Evolutionary conservation across 2,797 vertebrate genomes (phyloP).

Genomic region (Dryobates pubescens): DNA sequence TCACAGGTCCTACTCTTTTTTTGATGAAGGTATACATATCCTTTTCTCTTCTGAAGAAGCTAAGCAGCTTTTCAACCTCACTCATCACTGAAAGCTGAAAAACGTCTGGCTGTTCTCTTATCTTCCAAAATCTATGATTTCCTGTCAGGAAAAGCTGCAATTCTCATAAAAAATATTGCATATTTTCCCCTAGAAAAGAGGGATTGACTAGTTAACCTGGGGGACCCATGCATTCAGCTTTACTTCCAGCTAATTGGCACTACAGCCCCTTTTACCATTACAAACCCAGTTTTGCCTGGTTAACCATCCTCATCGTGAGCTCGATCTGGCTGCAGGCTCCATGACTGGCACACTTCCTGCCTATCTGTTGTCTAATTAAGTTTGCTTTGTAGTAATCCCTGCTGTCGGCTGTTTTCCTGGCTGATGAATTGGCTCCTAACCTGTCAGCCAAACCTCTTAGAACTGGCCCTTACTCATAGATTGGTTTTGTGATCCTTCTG

Average conservation of each 20-base stretch:
- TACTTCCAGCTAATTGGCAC: conserved; percentile 23
- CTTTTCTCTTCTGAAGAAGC: background rate
- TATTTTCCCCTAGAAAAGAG: background rate
- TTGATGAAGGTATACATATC: background rate
- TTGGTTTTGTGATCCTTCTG: background rate
- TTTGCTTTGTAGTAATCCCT: conserved; percentile 56
- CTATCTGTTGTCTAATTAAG: conserved; percentile 64
- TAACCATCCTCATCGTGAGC: background rate
- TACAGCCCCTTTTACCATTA: background rate
- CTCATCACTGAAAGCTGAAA: background rate
- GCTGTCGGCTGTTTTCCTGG: conserved; percentile 21
- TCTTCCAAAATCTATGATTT: background rate
- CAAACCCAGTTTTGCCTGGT: background rate
- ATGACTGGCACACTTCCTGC: conserved; percentile 61
- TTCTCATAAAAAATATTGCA: background rate
- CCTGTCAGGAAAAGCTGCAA: background rate
- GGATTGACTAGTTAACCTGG: background rate
- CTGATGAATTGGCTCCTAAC: background rate
- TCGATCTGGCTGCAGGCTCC: conserved; percentile 46
- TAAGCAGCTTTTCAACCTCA: background rate
- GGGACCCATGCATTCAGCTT: background rate
- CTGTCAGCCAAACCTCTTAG: background rate
- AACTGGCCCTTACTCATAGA: background rate
- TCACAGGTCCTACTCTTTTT: background rate
- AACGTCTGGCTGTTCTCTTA: background rate